phyloP scores from a whole-genome alignment of 2,113 vertebrate genomes.

The Phylloscopus trochiloides region DNA sequence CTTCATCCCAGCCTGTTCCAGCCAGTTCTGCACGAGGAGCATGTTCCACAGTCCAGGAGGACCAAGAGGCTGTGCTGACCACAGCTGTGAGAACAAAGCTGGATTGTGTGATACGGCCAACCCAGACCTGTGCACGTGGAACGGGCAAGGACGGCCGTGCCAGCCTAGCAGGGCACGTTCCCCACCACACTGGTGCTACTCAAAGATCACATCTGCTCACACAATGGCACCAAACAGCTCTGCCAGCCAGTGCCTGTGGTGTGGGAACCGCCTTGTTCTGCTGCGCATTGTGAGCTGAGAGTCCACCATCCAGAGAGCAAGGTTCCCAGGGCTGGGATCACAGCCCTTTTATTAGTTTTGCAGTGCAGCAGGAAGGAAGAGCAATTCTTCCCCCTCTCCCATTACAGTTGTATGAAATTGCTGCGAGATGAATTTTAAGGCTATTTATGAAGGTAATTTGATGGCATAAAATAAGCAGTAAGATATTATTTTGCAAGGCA shows the following conservation, averaged over 20 bases:
- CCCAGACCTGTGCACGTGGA: neutral
- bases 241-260: conserved; percentile 15
- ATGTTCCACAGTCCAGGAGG: neutral
- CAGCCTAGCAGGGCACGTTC: neutral
- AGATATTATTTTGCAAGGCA: conserved; percentile 57
- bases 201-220: conserved; percentile 29
- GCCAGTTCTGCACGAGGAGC: neutral
- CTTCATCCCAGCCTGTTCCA: neutral
- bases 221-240: conserved; percentile 28
- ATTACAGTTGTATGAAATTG: conserved; percentile 4
- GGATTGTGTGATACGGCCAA: neutral
- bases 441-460: conserved; percentile 52
- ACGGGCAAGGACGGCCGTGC: neutral
- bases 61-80: neutral
- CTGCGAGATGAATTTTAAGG: conserved; percentile 6
- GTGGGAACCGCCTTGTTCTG: conserved; percentile 11
- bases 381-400: conserved; percentile 17
- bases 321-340: conserved; percentile 32
- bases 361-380: conserved; percentile 34
- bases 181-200: neutral
- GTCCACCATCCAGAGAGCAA: neutral
- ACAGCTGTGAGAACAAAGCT: conserved; percentile 23
- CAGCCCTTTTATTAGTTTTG: conserved; percentile 25
- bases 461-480: conserved; percentile 39
- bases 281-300: neutral